A percentile compares a stretch with the other conserved stretches of the same genome.
phyloP scores from a whole-genome alignment of 1,140 invertebrate species.

The Sarcophaga peregrina region DNA sequence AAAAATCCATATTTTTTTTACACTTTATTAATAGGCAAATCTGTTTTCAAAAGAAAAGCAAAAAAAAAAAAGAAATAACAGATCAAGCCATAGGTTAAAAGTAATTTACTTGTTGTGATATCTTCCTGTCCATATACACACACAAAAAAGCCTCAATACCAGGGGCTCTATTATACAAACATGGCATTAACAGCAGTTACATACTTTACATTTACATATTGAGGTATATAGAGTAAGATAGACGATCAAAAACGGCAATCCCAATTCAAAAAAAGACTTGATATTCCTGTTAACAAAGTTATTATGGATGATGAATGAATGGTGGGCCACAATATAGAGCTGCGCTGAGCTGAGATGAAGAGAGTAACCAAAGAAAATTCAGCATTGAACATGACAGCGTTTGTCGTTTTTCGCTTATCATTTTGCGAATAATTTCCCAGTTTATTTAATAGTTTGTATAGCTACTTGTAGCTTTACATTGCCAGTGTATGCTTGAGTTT shows the following conservation, averaged over 20 bases:
- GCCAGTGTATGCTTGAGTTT: background rate
- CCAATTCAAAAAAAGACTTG: background rate
- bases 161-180: background rate
- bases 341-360: background rate
- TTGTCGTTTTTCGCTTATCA: no score
- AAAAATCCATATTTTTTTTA: no score
- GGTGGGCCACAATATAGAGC: background rate
- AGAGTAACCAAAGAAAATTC: background rate
- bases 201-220: constrained; percentile 31
- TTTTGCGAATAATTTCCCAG: constrained; percentile 21
- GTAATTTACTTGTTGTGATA: constrained; percentile 14
- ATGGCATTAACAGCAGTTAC: constrained; percentile 20
- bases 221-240: constrained; percentile 36
- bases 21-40: no score
- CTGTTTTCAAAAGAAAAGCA: no score
- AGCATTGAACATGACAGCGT: constrained; percentile 31
- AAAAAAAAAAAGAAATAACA: no score
- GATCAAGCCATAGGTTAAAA: background rate
- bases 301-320: background rate
- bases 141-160: background rate
- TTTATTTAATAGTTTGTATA: background rate
- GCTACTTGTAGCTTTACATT: background rate
- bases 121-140: constrained; percentile 28
- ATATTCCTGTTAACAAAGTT: background rate
- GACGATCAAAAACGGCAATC: background rate